Evolutionary conservation across 2,113 vertebrate genomes (phyloP).

Genomic region (Fulica atra): DNA sequence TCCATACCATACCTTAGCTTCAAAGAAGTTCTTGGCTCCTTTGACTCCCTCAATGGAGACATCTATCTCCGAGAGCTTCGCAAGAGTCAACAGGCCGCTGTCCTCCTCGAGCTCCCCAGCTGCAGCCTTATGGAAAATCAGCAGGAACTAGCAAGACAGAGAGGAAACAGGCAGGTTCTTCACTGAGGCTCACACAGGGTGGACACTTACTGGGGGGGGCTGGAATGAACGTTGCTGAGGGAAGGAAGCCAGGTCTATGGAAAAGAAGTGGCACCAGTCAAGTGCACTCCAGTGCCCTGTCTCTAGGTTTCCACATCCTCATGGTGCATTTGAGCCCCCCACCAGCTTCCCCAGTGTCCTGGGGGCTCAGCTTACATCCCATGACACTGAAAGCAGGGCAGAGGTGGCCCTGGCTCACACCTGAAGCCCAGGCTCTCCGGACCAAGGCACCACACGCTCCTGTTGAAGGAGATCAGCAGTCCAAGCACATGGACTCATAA

Average conservation of each 20-base stretch:
- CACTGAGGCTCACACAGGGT: background rate
- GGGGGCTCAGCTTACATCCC: background rate
- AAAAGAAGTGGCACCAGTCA: background rate
- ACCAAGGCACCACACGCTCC: background rate
- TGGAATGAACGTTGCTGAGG: background rate
- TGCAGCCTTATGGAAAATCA: slow-evolving; percentile 92
- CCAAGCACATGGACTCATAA: background rate
- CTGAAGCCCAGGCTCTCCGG: background rate
- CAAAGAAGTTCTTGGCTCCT: slow-evolving; percentile 95
- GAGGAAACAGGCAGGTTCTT: background rate
- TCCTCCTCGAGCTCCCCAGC: slow-evolving; percentile 91
- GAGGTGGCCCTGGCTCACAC: background rate
- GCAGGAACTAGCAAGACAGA: slow-evolving; percentile 82
- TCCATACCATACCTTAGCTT: slow-evolving; percentile 87
- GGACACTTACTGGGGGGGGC: background rate
- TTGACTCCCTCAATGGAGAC: slow-evolving; percentile 91
- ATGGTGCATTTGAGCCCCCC: background rate
- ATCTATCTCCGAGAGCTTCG: slow-evolving; percentile 91
- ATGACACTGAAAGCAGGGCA: background rate
- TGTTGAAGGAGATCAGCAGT: background rate
- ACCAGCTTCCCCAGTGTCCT: background rate
- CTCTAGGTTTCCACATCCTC: background rate
- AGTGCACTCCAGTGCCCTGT: background rate
- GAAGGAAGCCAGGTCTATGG: background rate
- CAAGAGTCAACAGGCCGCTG: slow-evolving; percentile 90